Evolutionary conservation across 30 jellyfish, hydroid and myxozoan genomes (phyloP).

Genomic region (Cassiopea andromeda): DNA sequence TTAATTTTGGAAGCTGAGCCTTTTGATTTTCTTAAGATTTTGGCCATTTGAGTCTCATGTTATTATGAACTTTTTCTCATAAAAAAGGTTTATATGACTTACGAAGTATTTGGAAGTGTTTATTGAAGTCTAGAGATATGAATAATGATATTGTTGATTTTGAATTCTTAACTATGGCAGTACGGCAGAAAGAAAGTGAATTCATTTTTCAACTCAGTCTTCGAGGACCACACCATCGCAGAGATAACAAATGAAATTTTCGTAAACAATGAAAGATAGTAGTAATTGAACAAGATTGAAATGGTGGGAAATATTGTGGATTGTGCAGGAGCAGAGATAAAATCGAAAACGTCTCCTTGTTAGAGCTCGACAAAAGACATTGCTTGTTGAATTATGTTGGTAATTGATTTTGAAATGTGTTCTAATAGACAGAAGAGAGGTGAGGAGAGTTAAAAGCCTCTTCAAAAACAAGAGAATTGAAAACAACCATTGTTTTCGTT

Average conservation of each 20-base stretch:
- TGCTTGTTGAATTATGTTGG: background rate
- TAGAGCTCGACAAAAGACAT: background rate
- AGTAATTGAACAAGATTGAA: background rate
- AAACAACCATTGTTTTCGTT: background rate
- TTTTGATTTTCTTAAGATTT: too few species aligned
- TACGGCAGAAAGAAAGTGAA: background rate
- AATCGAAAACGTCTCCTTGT: background rate
- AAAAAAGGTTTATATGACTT: too few species aligned
- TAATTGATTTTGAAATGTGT: background rate
- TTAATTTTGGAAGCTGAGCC: too few species aligned
- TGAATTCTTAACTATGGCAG: too few species aligned
- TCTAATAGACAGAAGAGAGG: background rate
- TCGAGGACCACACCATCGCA: background rate
- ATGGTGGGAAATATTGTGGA: constrained; percentile 7
- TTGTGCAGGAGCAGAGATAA: background rate
- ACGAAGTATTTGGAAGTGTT: too few species aligned
- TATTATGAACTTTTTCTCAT: too few species aligned
- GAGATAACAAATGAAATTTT: constrained; percentile 18
- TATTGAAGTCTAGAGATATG: too few species aligned
- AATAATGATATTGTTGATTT: too few species aligned
- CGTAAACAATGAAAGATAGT: constrained; percentile 2
- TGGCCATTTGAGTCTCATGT: too few species aligned
- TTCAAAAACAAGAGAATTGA: background rate
- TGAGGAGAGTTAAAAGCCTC: background rate
- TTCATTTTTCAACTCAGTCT: background rate